phyloP scores from a whole-genome alignment of 1,140 invertebrate genomes.

The Rhyacophila brunnea region DNA sequence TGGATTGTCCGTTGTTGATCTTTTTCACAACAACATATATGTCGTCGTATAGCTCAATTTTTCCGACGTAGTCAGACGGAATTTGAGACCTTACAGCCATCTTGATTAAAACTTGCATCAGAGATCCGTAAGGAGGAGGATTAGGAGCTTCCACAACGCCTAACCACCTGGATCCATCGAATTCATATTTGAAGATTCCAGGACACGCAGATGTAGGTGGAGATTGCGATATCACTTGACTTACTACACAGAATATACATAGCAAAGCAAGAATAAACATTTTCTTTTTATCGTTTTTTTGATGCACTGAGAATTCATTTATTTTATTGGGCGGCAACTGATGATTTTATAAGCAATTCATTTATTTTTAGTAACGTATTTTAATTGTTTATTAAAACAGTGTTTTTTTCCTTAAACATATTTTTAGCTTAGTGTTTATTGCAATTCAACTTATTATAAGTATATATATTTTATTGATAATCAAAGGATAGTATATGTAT shows the following conservation, averaged over 20 bases:
- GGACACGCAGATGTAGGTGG: slow-evolving; percentile 43
- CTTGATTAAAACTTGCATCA: slow-evolving; percentile 38
- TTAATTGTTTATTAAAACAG: too few species aligned
- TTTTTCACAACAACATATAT: slow-evolving; percentile 36
- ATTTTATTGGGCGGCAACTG: too few species aligned
- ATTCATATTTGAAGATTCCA: slow-evolving; percentile 46
- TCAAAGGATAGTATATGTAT: too few species aligned
- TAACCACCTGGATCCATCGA: slow-evolving; percentile 39
- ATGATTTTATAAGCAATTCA: too few species aligned
- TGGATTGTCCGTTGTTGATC: slow-evolving; percentile 34
- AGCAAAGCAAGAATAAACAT: background rate
- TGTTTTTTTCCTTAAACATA: too few species aligned
- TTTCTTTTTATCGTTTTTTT: too few species aligned
- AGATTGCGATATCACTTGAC: background rate
- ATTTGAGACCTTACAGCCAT: slow-evolving; percentile 38
- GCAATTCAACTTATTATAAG: too few species aligned
- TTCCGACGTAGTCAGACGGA: slow-evolving; percentile 42
- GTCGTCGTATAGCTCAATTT: slow-evolving; percentile 39
- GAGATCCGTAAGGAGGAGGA: slow-evolving; percentile 35
- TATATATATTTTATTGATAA: too few species aligned
- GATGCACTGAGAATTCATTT: too few species aligned
- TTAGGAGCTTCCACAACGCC: slow-evolving; percentile 41
- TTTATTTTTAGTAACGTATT: too few species aligned
- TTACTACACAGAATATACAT: background rate
- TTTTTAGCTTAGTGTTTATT: too few species aligned